phyloP scores from a whole-genome alignment of 1,140 invertebrate genomes.

The Drosophila grimshawi region DNA sequence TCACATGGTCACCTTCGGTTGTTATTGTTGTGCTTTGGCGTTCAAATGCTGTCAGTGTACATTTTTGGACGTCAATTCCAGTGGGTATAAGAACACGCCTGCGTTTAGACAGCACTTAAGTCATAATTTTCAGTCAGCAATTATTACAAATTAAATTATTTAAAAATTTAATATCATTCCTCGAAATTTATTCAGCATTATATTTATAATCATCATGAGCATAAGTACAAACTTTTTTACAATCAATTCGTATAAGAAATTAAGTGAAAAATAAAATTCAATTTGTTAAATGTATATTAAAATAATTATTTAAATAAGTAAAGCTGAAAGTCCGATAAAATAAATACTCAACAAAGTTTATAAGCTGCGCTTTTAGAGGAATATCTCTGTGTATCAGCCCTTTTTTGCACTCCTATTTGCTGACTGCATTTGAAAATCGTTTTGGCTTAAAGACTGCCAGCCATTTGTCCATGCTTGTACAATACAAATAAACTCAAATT shows the following conservation, averaged over 20 bases:
- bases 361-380: too few species aligned
- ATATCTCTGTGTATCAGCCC: too few species aligned
- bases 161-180: neutral
- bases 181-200: neutral
- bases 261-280: neutral
- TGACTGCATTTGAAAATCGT: constrained; percentile 1
- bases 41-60: constrained; percentile 10
- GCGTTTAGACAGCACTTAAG: neutral
- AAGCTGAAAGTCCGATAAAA: neutral
- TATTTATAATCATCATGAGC: too few species aligned
- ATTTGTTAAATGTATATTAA: neutral
- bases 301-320: neutral
- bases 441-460: constrained; percentile 17
- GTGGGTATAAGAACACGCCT: neutral
- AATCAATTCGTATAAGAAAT: too few species aligned
- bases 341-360: too few species aligned
- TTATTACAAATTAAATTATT: constrained; percentile 6
- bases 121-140: constrained; percentile 3
- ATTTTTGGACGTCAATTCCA: neutral
- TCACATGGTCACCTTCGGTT: constrained; percentile 46
- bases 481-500: constrained; percentile 35
- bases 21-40: neutral
- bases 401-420: neutral
- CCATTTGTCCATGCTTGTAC: constrained; percentile 15
- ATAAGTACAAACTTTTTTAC: too few species aligned